These are phyloP conservation scores for Telenomus remus DNA, from an alignment of 1,140 invertebrate genomes.

Conservation along the genomic window DNA sequence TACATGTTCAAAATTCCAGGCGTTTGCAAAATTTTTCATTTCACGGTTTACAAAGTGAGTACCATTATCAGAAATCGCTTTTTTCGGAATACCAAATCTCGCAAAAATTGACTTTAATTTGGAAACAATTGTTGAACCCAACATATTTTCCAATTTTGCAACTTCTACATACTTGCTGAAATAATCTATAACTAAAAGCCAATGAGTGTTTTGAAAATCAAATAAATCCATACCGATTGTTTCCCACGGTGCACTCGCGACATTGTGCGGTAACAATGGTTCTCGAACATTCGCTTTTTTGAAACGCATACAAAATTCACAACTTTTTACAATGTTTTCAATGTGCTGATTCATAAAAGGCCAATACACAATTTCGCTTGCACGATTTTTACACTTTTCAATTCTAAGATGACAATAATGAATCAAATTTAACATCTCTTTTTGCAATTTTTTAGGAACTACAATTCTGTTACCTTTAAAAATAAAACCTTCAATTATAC, in stretches of 20 bases:
- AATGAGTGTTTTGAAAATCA: constrained; percentile 14
- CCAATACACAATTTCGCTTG: constrained; percentile 61
- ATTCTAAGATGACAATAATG: constrained; percentile 13
- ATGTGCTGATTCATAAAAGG: constrained; percentile 53
- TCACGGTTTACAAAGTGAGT: constrained; percentile 30
- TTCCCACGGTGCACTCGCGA: constrained; percentile 38
- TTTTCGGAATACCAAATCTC: constrained; percentile 32
- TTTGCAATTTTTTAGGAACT: constrained; percentile 61
- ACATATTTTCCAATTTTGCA: constrained; percentile 12
- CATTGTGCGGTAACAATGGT: constrained; percentile 53
- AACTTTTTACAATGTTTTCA: constrained; percentile 25
- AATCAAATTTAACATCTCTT: constrained; percentile 59
- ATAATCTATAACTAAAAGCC: constrained; percentile 45
- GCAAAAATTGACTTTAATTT: constrained; percentile 25
- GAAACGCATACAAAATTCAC: constrained; percentile 56
- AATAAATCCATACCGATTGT: constrained; percentile 36
- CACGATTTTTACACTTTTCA: constrained; percentile 47
- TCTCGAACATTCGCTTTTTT: constrained; percentile 58
- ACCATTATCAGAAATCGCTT: constrained; percentile 36
- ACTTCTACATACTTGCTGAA: constrained; percentile 48
- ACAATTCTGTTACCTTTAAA: constrained; percentile 60
- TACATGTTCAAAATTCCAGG: constrained; percentile 29
- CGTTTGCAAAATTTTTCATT: constrained; percentile 35
- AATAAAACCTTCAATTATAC: constrained; percentile 57
- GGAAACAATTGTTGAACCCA: constrained; percentile 1